Conservation (phyloP, 2,888 invertebrate species). For the Fragum whitleyi region DNA sequence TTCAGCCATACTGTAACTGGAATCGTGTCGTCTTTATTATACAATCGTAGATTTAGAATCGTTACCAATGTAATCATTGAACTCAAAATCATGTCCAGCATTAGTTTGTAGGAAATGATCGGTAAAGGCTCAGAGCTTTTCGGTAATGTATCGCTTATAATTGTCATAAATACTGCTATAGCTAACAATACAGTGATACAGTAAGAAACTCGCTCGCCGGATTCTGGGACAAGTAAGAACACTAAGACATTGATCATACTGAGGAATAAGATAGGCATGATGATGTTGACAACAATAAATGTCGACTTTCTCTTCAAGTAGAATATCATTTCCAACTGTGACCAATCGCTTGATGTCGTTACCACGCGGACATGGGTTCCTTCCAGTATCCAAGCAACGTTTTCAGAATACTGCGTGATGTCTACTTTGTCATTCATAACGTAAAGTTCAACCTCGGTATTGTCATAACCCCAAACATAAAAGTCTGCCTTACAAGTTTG, state of each 20-base stretch:
- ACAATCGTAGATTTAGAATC: conserved; percentile 55
- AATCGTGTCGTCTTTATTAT: conserved; percentile 53
- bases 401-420: background rate
- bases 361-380: background rate
- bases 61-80: conserved; percentile 59
- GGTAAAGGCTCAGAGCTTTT: conserved; percentile 62
- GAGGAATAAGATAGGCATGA: conserved; percentile 66
- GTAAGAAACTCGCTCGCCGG: conserved; percentile 65
- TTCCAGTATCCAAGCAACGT: conserved; percentile 4
- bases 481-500: conserved; percentile 53
- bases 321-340: conserved; percentile 4
- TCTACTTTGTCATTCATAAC: conserved; percentile 6
- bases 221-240: conserved; percentile 62
- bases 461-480: conserved; percentile 41
- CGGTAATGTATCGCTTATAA: conserved; percentile 65
- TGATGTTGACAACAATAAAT: conserved; percentile 63
- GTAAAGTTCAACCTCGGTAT: conserved; percentile 33
- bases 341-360: background rate
- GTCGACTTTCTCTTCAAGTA: conserved; percentile 50
- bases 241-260: conserved; percentile 65
- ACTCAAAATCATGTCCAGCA: conserved; percentile 62
- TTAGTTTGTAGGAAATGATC: conserved; percentile 48
- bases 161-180: conserved; percentile 66
- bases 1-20: conserved; percentile 25
- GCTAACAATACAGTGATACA: conserved; percentile 67